Evolutionary conservation across 37 sponge, comb jelly and placozoan species (phyloP), one percentile per base, ranked within the genome.

Genomic region (Diacarnus erythraeanus): DNA sequence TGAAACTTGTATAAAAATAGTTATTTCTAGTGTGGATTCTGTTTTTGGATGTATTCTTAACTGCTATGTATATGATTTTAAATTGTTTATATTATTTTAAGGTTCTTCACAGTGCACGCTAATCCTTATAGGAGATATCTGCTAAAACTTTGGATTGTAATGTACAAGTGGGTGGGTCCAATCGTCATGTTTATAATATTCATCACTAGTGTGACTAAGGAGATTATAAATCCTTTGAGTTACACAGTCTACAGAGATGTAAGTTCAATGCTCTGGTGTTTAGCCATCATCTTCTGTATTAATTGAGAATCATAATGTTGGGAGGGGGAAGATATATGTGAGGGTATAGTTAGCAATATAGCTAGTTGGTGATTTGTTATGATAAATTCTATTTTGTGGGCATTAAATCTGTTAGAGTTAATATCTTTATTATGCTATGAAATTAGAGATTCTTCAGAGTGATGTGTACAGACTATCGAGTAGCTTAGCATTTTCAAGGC

Each of bases 161-260:
- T 89, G 70, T 97, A 95, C 95, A 92, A 74, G 37, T 86, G 83
- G 38, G 73, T 94, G n/a, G 72, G 69, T 66, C 93, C 97, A 39
- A 23, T 94, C 27, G 57, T 92, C 38, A 89, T 97, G 89, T 42
- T 91, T 15, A 69, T 94, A 67, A 92, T 97, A 38, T 87, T 97
- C 69, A 42, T 87, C 12, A 87, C 90, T 29, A 92, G 90, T 56
- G 26, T 92, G 37, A 33, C 89, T 15, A 65, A 47, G 27, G 84
- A 89, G 38, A 65, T 90, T 9, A 37, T 82, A 25, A 38, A 92
- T 2, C 87, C 93, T 44, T 80, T 92, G 44, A 38, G 71, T 4
- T 97, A 97, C 54, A 63, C 56, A 6, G 71, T 77, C 18, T 92
- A 83, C 67, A 63, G 18, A 27, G 47, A 91, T 71, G 88, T 83